A percentile compares a stretch with the other conserved stretches of the same genome.
Evolutionary conservation across 2,113 vertebrate genomes (phyloP).

Genomic region (Syngnathus typhle): DNA sequence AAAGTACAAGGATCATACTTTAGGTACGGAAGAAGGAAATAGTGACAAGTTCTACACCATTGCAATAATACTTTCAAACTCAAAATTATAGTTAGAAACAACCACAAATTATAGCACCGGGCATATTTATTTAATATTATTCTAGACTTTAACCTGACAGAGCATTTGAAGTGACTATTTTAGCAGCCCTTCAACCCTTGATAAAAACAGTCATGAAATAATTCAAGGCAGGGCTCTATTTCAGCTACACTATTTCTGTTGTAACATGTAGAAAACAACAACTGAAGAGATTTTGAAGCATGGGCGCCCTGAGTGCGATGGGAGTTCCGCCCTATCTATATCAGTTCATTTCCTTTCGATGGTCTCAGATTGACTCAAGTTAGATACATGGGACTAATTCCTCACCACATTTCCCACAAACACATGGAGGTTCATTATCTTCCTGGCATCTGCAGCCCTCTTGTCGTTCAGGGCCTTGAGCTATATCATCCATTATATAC

Average conservation of each 20-base stretch:
- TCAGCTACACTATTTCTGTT: slow-evolving; percentile 4
- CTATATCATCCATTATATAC: slow-evolving; percentile 68
- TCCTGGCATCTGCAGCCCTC: slow-evolving; percentile 55
- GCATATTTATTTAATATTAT: too few species aligned
- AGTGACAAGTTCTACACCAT: too few species aligned
- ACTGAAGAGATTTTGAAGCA: slow-evolving; percentile 12
- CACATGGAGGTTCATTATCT: slow-evolving; percentile 58
- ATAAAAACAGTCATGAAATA: background rate
- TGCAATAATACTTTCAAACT: too few species aligned
- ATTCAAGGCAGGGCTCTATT: background rate
- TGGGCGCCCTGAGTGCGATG: background rate
- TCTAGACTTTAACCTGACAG: too few species aligned
- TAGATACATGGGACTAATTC: slow-evolving; percentile 58
- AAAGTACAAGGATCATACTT: too few species aligned
- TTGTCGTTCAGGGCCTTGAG: slow-evolving; percentile 56
- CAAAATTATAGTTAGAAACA: too few species aligned
- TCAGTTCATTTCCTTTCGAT: slow-evolving; percentile 23
- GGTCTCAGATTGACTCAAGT: slow-evolving; percentile 52
- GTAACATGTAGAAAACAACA: background rate
- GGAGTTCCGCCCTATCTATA: slow-evolving; percentile 6
- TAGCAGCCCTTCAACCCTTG: background rate
- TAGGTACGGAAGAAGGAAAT: too few species aligned
- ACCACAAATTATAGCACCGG: too few species aligned
- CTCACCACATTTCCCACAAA: slow-evolving; percentile 53
- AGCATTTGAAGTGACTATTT: background rate